Base-by-base conservation (phyloP, 2,888 invertebrate genomes). In the Drosophila peninsularis region DNA sequence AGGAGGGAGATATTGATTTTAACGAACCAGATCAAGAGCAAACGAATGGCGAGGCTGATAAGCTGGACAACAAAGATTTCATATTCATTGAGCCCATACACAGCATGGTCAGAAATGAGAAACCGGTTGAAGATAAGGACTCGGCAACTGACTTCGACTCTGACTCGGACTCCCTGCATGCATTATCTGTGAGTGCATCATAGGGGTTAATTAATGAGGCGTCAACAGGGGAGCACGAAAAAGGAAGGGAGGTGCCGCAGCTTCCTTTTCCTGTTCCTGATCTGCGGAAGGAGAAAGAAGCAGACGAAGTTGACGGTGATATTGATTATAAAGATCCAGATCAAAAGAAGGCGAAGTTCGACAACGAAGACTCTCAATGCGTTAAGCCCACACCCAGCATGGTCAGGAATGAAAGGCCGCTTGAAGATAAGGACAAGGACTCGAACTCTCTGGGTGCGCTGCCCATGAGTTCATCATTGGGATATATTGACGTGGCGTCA, bases 51-150 rank as follows among this genome's bases (percentile, higher is more conserved):
- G 72, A 70, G 21, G 73, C 76, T n/a, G 67, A 70, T 47, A 47
- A 70, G 19, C 60, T 83, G 21, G 83, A 83, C 50, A 73, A 55
- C 39, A 86, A 83, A 3, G 79, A 83, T 55, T 83, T 83, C 17
- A 66, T 73, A 0, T 79, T 65, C 55, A 74, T 83, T 10, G 71
- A 71, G 50, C 66, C 73, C 45, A 66, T 53, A 9, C 55, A 44
- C 49, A 56, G 68, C 41, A 45, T 78, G 49, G 63, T 39, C n/a
- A 58, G 52, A 14, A 57, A 47, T 60, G 44, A 45, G 10, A 3
- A 10, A 41, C 30, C 54, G 10, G 10, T 30, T 44, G 19, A 49
- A 41, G n/a, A 57, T 36, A 62, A 30, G n/a, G 62, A 67, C 34
- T 47, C 54, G 45, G 70, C 9, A 30, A 5, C 30, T 30, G 30